phyloP scores from a whole-genome alignment of 1,140 invertebrate genomes.

The Drosophila tropicalis region DNA sequence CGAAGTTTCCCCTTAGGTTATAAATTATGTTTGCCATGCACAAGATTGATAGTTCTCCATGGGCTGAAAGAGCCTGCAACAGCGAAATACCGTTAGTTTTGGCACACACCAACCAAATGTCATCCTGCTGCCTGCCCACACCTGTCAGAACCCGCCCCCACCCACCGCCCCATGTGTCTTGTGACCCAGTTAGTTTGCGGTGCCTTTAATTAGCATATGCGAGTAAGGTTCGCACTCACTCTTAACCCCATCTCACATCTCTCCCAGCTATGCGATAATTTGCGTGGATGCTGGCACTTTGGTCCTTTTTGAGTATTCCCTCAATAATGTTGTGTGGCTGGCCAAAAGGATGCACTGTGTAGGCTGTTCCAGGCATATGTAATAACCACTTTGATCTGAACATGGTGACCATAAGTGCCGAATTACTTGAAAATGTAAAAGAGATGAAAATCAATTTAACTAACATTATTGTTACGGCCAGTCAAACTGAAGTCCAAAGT shows the following conservation, averaged over 20 bases:
- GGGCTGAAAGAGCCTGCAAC: conserved; percentile 29
- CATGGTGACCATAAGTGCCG: not conserved
- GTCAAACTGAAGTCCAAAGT: no score
- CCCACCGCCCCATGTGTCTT: conserved; percentile 36
- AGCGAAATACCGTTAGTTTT: conserved; percentile 57
- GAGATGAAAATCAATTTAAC: no score
- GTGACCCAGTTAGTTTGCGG: conserved; percentile 63
- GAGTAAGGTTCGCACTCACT: not conserved
- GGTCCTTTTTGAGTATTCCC: conserved; percentile 45
- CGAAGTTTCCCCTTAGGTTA: conserved; percentile 44
- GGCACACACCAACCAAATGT: conserved; percentile 44
- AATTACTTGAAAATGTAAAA: no score
- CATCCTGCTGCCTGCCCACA: conserved; percentile 34
- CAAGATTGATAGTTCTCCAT: conserved; percentile 76
- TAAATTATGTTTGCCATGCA: conserved; percentile 76
- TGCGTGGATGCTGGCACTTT: conserved; percentile 32
- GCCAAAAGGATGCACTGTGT: not conserved
- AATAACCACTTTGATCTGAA: not conserved
- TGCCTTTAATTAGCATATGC: conserved; percentile 74
- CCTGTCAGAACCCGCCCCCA: not conserved
- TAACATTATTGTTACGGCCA: no score
- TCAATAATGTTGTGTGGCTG: conserved; percentile 29
- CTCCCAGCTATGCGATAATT: conserved; percentile 28
- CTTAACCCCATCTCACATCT: not conserved
- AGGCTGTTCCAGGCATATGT: not conserved